Percentiles rank a stretch among this genome's conserved stretches.
Conservation (phyloP, 2,797 vertebrate genomes). For the Dicrostonyx torquatus region DNA sequence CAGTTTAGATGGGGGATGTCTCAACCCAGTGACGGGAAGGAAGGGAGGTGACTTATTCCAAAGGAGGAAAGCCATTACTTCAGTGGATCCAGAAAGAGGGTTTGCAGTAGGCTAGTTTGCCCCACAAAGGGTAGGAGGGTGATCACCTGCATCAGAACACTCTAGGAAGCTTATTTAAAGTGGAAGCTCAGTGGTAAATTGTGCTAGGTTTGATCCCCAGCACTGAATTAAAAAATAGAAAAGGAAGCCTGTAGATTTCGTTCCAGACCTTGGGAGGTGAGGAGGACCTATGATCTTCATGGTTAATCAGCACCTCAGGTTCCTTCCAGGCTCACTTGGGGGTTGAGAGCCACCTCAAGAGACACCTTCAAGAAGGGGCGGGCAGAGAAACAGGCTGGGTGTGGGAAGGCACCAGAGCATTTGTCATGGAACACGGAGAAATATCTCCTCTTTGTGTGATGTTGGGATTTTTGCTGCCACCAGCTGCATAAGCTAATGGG, state of each 20-base stretch:
- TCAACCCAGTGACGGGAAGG: neutral
- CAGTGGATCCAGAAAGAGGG: neutral
- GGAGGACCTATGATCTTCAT: neutral
- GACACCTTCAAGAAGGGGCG: neutral
- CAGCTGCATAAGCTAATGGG: neutral
- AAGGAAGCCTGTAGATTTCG: no score
- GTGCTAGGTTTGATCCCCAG: neutral
- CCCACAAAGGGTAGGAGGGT: neutral
- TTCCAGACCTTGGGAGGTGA: neutral
- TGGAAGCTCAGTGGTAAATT: neutral
- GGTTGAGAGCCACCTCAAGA: neutral
- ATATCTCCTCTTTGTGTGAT: neutral
- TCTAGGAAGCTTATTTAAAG: neutral
- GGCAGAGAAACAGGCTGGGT: neutral
- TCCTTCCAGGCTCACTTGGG: neutral
- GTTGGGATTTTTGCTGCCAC: neutral
- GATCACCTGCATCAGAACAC: neutral
- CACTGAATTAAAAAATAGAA: neutral
- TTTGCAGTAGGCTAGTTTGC: neutral
- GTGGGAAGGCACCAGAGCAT: neutral
- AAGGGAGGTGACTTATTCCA: neutral
- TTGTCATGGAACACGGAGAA: neutral
- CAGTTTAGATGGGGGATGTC: neutral
- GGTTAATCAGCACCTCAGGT: neutral
- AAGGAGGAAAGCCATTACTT: neutral